A percentile compares a stretch with the other conserved stretches of the same genome.
These are phyloP conservation scores for Alauda arvensis DNA, from an alignment of 2,797 vertebrate species.

Conservation along the genomic window DNA sequence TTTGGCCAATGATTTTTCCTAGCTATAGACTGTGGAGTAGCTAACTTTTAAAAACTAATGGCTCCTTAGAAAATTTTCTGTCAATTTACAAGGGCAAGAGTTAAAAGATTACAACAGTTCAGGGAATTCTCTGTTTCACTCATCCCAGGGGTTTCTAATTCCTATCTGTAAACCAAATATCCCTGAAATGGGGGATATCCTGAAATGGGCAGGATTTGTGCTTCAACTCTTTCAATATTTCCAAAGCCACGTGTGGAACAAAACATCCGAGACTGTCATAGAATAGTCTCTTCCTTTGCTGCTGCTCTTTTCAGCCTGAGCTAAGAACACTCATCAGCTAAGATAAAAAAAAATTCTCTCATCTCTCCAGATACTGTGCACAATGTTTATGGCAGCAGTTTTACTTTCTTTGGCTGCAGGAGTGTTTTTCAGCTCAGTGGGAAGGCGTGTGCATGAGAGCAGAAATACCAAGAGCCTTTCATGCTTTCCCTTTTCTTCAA, in stretches of 20 bases:
- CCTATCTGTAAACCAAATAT: neutral
- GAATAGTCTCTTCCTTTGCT: neutral
- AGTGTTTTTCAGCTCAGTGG: neutral
- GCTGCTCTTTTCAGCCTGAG: neutral
- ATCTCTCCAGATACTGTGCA: accelerated
- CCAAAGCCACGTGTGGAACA: accelerated
- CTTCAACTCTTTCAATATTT: neutral
- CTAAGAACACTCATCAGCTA: neutral
- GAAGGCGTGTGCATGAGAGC: accelerated
- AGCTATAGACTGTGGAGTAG: neutral
- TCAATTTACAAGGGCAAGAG: neutral
- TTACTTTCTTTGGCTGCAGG: neutral
- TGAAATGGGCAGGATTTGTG: neutral
- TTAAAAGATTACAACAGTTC: neutral
- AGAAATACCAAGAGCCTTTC: neutral
- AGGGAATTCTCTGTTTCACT: neutral
- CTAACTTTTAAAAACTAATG: neutral
- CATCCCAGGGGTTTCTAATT: neutral
- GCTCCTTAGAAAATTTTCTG: neutral
- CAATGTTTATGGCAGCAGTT: neutral
- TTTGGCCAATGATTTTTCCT: neutral
- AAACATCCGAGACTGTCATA: neutral
- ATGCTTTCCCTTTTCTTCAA: accelerated
- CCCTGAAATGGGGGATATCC: neutral
- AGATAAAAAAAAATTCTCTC: neutral